phyloP scores from a whole-genome alignment of 2,113 vertebrate genomes.

The Donacobius atricapilla region DNA sequence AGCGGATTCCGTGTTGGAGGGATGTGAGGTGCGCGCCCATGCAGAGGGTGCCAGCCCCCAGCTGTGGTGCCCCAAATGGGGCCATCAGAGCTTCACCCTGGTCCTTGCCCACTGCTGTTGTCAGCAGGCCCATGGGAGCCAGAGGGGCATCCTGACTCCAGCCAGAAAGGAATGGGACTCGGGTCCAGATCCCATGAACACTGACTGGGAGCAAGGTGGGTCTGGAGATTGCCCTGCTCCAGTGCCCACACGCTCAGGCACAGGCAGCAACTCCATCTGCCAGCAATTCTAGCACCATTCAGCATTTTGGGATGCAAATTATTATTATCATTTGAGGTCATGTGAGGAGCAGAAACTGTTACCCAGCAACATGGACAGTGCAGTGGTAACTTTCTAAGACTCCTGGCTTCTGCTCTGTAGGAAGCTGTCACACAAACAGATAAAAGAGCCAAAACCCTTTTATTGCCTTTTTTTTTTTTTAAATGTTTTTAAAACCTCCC shows the following conservation, averaged over 20 bases:
- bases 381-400: not conserved
- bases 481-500: not conserved
- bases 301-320: not conserved
- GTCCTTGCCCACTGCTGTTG: not conserved
- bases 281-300: not conserved
- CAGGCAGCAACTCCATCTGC: not conserved
- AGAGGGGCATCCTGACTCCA: not conserved
- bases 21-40: not conserved
- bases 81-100: not conserved
- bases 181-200: not conserved
- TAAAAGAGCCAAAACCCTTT: not conserved
- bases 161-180: not conserved
- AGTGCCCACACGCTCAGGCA: rapidly evolving
- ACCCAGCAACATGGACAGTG: not conserved
- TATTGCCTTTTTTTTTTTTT: not conserved
- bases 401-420: not conserved
- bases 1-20: rapidly evolving
- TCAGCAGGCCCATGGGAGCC: not conserved
- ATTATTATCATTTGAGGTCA: not conserved
- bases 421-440: conserved; percentile 1
- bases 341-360: not conserved
- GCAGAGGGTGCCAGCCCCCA: not conserved
- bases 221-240: not conserved
- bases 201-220: rapidly evolving
- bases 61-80: not conserved